Base-by-base conservation (phyloP, 2,797 vertebrate species). In the Sebastes trivittatus region DNA sequence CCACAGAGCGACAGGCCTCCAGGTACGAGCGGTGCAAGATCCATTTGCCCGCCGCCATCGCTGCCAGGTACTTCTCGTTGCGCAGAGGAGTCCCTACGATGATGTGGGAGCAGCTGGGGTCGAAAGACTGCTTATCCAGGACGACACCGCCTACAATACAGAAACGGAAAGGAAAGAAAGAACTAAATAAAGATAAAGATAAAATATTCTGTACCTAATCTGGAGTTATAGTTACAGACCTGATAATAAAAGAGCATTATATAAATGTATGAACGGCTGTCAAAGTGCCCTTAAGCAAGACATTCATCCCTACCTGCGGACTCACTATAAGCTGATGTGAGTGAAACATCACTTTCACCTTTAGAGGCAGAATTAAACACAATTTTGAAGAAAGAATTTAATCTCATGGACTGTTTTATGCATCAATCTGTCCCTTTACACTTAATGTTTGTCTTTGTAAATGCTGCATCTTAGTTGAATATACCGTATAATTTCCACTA, bases 1-100 rank as follows among this genome's bases (percentile, higher is more conserved):
- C 96, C 22, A 96, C 96, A 11, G 94, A 89, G 74, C 97, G 96
- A 32, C 97, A 99, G 0, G 98, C 97, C 86, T 99, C 98, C 78
- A 99, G 92, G 89, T 99, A 99, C 10, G 98, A 99, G 69, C 98
- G 97, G 82, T 99, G 98, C 52, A 99, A 96, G 79, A 99, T 97
- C 98, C 98, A 99, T 83, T 99, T 99, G 1, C 98, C 98, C 0
- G 98, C 97, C 11, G 98, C 98, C 97, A 99, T 97, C 0, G 98
- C 98, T 7, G 98, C 98, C 86, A 99, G 86, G 88, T 98, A 99
- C 77, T 99, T 99, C 82, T 99, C 98, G 14, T 99, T 99, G 3
- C 98, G 96, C 84, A 99, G 96, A 2, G 98, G 98, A 70, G 96
- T 96, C 29, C 98, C 98, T 62, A 99, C 98, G 46, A 99, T 94